Conservation (phyloP, 1,140 invertebrate genomes). For the Pararge aegeria region DNA sequence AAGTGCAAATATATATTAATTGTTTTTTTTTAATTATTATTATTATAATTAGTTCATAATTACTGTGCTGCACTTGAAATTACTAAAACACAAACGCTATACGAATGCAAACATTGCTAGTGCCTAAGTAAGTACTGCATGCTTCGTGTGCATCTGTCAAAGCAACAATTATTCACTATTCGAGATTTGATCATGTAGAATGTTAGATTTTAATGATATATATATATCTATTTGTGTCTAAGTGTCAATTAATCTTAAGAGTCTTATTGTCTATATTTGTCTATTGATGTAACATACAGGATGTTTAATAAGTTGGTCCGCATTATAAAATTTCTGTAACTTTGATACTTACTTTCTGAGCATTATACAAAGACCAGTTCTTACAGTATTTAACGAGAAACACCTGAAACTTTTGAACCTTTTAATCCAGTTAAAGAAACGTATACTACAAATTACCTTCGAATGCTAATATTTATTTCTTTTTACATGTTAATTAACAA, state of each 20-base stretch:
- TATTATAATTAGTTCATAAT: background rate
- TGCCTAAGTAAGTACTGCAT: too few relatives aligned
- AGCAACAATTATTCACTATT: background rate
- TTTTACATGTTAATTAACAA: too few relatives aligned
- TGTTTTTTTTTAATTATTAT: constrained; percentile 11
- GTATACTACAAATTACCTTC: too few relatives aligned
- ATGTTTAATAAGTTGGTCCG: background rate
- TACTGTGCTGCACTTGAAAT: background rate
- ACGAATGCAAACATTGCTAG: too few relatives aligned
- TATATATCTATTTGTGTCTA: background rate
- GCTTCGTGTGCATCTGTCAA: background rate
- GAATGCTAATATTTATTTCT: too few relatives aligned
- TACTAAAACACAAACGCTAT: background rate
- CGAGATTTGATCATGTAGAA: background rate
- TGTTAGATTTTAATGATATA: background rate
- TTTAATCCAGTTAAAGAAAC: too few relatives aligned
- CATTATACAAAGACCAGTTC: too few relatives aligned
- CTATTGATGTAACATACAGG: background rate
- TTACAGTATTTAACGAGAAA: too few relatives aligned
- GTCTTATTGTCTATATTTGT: background rate
- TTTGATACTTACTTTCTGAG: too few relatives aligned
- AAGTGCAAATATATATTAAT: constrained; percentile 21
- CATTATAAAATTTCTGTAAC: background rate
- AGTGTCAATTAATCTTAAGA: background rate
- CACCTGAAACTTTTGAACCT: too few relatives aligned